Base-by-base conservation (phyloP, 1,140 invertebrate species). In the Magallana angulata region DNA sequence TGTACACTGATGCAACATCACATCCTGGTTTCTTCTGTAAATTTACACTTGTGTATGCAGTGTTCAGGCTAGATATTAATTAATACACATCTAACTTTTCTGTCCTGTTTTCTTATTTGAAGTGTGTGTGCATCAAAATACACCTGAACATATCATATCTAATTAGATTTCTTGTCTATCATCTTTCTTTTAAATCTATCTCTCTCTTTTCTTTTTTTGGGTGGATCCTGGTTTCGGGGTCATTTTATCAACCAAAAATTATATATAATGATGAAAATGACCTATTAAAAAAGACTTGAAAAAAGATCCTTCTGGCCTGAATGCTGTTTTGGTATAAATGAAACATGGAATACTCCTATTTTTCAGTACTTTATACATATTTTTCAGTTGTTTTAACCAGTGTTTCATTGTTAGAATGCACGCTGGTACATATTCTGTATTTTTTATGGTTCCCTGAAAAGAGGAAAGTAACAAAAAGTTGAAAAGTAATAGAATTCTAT, bases 61-160 rank as follows among this genome's bases (percentile, higher is more conserved):
- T 76, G 68, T 76, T 76, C 68, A 76, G 68, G 68, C 68, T 76
- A 76, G 68, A 76, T 76, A 76, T 76, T 76, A 76, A 76, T 76
- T 76, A 76, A 76, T 24, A 8, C 68, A 76, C 68, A 62, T 76
- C 68, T 76, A 76, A 76, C 68, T 76, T 76, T 11, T 62, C 60
- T 62, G 60, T 62, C 24, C 68, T 76, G 8, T 76, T 76, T 76
- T 24, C 11, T 12, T 71, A 11, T 71, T 76, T 18, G 36, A 62
- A 76, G 68, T 76, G 68, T 48, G 36, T 30, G 68, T 76, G 68
- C 68, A 36, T 76, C 24, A 36, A 7, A 4, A 76, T 76, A 76
- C 68, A 76, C 68, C 68, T 76, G 24, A 30, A 30, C 68, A 76
- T 48, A 48, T 76, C 68, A 36, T 76, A 30, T 76, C 36, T 76